These are phyloP conservation scores for Elachura formosa DNA, from an alignment of 2,113 vertebrate species.

Conservation along the genomic window DNA sequence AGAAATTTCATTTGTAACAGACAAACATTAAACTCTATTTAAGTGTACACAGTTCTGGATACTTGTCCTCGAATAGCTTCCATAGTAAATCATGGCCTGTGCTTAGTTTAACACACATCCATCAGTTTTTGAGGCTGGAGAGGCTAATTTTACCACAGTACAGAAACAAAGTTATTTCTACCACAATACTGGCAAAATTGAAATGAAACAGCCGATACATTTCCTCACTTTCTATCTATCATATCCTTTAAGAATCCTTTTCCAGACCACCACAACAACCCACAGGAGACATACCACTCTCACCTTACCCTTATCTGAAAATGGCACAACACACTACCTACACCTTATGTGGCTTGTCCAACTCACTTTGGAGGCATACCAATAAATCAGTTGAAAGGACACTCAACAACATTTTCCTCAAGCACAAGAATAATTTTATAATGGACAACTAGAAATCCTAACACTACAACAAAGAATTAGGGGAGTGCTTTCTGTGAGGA, in stretches of 20 bases:
- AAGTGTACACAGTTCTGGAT: background rate
- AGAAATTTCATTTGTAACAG: conserved; percentile 36
- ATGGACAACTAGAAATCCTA: background rate
- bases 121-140: background rate
- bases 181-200: background rate
- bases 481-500: background rate
- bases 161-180: background rate
- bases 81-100: background rate
- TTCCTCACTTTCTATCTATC: background rate
- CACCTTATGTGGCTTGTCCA: background rate
- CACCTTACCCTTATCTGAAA: background rate
- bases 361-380: background rate
- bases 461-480: background rate
- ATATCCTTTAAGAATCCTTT: background rate
- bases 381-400: background rate
- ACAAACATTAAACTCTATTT: background rate
- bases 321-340: background rate
- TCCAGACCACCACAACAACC: background rate
- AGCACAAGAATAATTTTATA: background rate
- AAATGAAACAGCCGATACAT: background rate
- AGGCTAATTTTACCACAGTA: background rate
- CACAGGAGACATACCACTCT: background rate
- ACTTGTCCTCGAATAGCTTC: background rate
- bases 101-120: background rate
- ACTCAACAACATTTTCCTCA: background rate